A percentile compares a stretch with the other conserved stretches of the same genome.
These are phyloP conservation scores for Pristionchus arcanus DNA, from an alignment of 2,888 invertebrate species.

Conservation along the genomic window DNA sequence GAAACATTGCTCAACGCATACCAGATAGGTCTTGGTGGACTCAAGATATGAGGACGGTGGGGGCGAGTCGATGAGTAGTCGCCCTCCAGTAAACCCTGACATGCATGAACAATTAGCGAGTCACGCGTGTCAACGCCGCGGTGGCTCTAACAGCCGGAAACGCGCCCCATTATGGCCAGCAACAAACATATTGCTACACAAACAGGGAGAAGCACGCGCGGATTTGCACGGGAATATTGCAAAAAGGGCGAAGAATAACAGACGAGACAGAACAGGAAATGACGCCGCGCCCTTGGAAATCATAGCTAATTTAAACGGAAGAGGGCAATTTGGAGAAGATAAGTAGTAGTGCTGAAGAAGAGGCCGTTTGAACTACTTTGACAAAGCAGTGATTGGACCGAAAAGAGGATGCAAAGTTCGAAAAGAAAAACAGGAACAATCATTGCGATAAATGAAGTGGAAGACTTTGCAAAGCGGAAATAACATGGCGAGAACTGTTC, in stretches of 20 bases:
- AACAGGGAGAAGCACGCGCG: not conserved
- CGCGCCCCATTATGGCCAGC: slow-evolving; percentile 13
- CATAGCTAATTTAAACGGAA: not conserved
- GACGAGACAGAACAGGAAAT: not conserved
- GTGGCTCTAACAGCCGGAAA: not conserved
- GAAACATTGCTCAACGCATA: not conserved
- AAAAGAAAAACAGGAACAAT: not conserved
- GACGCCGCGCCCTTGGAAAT: slow-evolving; percentile 30
- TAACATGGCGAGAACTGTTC: not conserved
- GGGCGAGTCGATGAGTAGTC: not conserved
- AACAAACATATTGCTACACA: slow-evolving; percentile 16
- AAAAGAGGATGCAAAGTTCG: not conserved
- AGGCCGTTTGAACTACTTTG: not conserved
- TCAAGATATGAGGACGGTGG: slow-evolving; percentile 30
- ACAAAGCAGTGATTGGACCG: not conserved
- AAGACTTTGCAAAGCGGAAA: not conserved
- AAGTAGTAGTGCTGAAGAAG: not conserved
- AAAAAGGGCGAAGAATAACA: not conserved
- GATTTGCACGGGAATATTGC: not conserved
- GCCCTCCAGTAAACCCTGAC: slow-evolving; percentile 44
- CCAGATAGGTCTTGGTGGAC: slow-evolving; percentile 7
- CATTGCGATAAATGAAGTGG: not conserved
- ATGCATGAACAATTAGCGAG: slow-evolving; percentile 46
- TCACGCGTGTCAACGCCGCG: slow-evolving; percentile 42
- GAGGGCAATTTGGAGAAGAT: not conserved